Evolutionary conservation across 2,888 invertebrate species (phyloP), one percentile per base, ranked within the genome.

Genomic region (Eulithis prunata): DNA sequence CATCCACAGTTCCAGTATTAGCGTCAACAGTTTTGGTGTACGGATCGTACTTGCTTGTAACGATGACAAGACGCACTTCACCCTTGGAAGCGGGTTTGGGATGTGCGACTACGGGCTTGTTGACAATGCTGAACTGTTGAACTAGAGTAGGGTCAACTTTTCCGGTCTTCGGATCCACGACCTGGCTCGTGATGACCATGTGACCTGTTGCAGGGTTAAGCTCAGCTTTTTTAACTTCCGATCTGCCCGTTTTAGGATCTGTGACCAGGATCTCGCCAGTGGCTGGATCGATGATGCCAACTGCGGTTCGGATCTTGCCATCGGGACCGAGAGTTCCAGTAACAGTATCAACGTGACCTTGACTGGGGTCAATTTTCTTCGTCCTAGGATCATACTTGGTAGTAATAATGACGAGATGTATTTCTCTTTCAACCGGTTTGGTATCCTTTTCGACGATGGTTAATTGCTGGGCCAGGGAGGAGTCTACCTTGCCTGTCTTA

Each of bases 221-320:
- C 56, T 88, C 88, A 64, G 93, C 88, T 71, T 94, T 93, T 83
- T 95, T 95, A 1, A 94, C 89, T 70, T 95, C 94, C 68, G 94
- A 87, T 64, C 85, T 90, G 28, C 93, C 93, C 2, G 93, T 92
- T 70, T 80, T 88, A 1, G 91, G 91, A 72, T 94, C 91, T 5
- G 90, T 90, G 5, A 89, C 75, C 8, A 86, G 78, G n/a, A 94
- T 90, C 78, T 93, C 92, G 41, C 95, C 95, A 32, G 94, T 94
- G 69, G 94, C 91, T 0, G 95, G 94, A 75, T 96, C 95, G 38
- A 96, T 92, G 47, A 94, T 88, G 12, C 96, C 96, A 63, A 95
- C 94, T 76, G 95, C 95, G 6, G 96, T 95, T 43, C 86, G 85
- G 64, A 94, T 92, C 75, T 87, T 93, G 36, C 93, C 93, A 77